Percentiles rank a stretch among this genome's conserved stretches.
Evolutionary conservation across 23 tunicate species (phyloP).

Genomic region (Aplidium turbinatum): DNA sequence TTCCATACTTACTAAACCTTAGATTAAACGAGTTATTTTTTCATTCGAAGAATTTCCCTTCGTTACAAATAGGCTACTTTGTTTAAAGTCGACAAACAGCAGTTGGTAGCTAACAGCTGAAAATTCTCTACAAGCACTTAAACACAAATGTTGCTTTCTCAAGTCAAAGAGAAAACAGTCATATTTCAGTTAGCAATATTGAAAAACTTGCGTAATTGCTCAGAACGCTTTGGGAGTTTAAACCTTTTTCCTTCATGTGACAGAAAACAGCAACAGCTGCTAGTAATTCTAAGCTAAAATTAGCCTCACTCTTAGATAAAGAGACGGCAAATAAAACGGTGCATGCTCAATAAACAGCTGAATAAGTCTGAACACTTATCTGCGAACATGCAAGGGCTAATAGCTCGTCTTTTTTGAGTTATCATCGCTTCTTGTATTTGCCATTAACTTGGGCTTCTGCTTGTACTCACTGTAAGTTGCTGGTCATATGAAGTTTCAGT

Average conservation of each 20-base stretch:
- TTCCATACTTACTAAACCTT: too few species aligned
- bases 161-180: neutral
- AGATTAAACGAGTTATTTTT: too few species aligned
- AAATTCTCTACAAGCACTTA: too few species aligned
- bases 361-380: neutral
- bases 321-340: conserved; percentile 4
- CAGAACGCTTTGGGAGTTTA: conserved; percentile 34
- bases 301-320: conserved; percentile 12
- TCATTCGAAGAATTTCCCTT: too few species aligned
- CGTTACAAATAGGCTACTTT: too few species aligned
- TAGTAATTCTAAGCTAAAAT: conserved; percentile 6
- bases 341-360: conserved; percentile 21
- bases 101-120: too few species aligned
- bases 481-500: too few species aligned
- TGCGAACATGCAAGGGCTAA: neutral
- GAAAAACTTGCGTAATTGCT: conserved; percentile 38
- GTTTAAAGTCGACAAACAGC: too few species aligned
- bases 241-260: conserved; percentile 17
- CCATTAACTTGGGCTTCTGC: too few species aligned
- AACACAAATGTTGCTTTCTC: too few species aligned
- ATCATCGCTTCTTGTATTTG: too few species aligned
- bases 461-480: too few species aligned
- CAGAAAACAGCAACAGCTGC: conserved; percentile 41
- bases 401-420: neutral
- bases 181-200: conserved; percentile 12